Evolutionary conservation across 1,140 invertebrate genomes (phyloP).

Genomic region (Listronotus oregonensis): DNA sequence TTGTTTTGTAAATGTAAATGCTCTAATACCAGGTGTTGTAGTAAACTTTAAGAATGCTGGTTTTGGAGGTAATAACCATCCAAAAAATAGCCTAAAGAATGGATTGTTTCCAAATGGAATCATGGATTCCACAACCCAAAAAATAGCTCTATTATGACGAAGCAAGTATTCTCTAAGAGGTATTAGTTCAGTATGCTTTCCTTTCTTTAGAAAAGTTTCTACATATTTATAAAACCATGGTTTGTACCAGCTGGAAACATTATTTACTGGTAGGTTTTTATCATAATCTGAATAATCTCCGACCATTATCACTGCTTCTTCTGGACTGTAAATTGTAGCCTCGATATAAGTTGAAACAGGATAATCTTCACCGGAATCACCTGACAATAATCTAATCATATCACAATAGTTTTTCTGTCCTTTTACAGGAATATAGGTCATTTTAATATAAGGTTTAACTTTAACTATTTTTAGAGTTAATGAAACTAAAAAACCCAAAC

Average conservation of each 20-base stretch:
- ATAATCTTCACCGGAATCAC: slow-evolving; percentile 38
- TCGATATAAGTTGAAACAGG: slow-evolving; percentile 60
- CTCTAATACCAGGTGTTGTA: slow-evolving; percentile 61
- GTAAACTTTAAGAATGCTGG: slow-evolving; percentile 61
- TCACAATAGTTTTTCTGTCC: slow-evolving; percentile 62
- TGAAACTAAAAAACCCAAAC: slow-evolving; percentile 62
- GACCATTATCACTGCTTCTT: slow-evolving; percentile 63
- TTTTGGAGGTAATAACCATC: slow-evolving; percentile 60
- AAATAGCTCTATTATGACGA: slow-evolving; percentile 62
- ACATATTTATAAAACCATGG: slow-evolving; percentile 72
- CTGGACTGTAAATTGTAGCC: slow-evolving; percentile 60
- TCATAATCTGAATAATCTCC: slow-evolving; percentile 59
- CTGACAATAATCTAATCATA: slow-evolving; percentile 58
- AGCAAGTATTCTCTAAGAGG: slow-evolving; percentile 62
- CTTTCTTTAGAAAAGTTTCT: slow-evolving; percentile 59
- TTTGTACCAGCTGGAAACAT: slow-evolving; percentile 61
- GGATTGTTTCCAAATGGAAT: slow-evolving; percentile 60
- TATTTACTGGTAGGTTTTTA: slow-evolving; percentile 55
- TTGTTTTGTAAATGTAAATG: slow-evolving; percentile 63
- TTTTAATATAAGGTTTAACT: slow-evolving; percentile 60
- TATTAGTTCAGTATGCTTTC: slow-evolving; percentile 60
- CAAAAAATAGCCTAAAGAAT: slow-evolving; percentile 53
- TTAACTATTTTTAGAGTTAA: slow-evolving; percentile 60
- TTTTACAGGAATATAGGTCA: slow-evolving; percentile 61
- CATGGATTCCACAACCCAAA: slow-evolving; percentile 64